Evolutionary conservation across 2,113 vertebrate species (phyloP).

Genomic region (Gallinago jamesoni): DNA sequence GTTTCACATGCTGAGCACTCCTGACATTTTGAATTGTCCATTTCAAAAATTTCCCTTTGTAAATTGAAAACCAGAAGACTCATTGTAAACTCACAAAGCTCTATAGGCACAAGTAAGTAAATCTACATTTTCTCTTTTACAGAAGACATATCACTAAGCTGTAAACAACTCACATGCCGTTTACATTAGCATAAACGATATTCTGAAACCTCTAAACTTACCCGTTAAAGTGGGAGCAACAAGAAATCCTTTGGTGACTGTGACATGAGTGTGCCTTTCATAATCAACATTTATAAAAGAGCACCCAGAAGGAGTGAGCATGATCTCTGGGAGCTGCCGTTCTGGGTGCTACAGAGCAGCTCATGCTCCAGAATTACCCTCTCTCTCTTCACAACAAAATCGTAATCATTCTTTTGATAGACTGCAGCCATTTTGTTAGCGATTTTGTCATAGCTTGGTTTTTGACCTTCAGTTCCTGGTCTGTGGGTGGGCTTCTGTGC

Average conservation of each 20-base stretch:
- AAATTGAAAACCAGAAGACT: not conserved
- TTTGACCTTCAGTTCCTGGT: not conserved
- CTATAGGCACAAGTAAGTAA: not conserved
- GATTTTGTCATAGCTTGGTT: not conserved
- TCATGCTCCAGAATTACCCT: not conserved
- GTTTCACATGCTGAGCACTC: not conserved
- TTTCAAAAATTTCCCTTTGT: slow-evolving; percentile 21
- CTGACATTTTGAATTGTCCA: not conserved
- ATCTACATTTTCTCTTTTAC: not conserved
- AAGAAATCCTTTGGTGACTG: not conserved
- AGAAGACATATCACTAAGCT: not conserved
- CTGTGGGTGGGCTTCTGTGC: not conserved
- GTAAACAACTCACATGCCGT: not conserved
- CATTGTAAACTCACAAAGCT: not conserved
- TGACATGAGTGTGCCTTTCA: not conserved
- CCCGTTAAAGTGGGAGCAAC: not conserved
- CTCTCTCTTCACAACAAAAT: not conserved
- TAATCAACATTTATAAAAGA: not conserved
- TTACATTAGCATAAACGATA: not conserved
- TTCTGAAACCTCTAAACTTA: not conserved
- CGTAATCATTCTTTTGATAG: not conserved
- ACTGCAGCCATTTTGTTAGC: not conserved
- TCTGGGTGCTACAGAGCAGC: not conserved
- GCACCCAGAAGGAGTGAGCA: not conserved
- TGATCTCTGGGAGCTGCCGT: fast-evolving